Percentiles rank a stretch among this genome's conserved stretches.
Conservation (phyloP, 1,140 invertebrate genomes). For the Drosophila yakuba region DNA sequence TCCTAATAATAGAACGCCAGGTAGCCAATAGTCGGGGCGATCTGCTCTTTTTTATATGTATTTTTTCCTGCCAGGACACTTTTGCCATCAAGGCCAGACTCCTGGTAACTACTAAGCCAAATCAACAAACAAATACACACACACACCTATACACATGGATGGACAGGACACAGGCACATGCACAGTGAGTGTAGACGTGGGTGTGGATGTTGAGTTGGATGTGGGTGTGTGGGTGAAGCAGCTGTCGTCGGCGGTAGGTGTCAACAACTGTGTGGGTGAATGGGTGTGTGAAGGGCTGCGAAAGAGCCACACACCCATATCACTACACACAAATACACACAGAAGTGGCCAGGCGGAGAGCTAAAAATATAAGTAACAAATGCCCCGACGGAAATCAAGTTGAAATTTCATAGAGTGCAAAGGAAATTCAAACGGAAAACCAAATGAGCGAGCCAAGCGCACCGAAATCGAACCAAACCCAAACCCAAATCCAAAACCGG, state of each 20-base stretch:
- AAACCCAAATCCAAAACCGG: background rate
- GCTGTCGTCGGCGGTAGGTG: conserved; percentile 59
- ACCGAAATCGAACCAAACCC: conserved; percentile 10
- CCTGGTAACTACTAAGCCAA: conserved; percentile 72
- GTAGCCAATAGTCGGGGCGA: background rate
- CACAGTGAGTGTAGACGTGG: background rate
- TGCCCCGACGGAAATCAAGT: conserved; percentile 77
- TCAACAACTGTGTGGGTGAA: conserved; percentile 37
- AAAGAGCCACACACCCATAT: conserved; percentile 5
- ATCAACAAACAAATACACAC: conserved; percentile 65
- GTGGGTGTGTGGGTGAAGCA: conserved; percentile 24
- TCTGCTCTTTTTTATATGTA: conserved; percentile 11
- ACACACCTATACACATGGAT: conserved; percentile 27
- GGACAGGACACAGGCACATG: background rate
- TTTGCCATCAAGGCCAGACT: conserved; percentile 35
- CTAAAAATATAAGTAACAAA: conserved; percentile 79
- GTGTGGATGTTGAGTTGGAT: too few relatives aligned
- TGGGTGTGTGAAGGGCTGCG: conserved; percentile 1
- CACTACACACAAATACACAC: background rate
- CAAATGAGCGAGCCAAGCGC: conserved; percentile 67
- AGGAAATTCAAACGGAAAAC: conserved; percentile 82
- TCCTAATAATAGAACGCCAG: background rate
- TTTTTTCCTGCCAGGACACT: conserved; percentile 9
- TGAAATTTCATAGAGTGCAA: conserved; percentile 81
- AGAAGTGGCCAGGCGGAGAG: conserved; percentile 19